Percentiles rank a stretch among this genome's conserved stretches.
phyloP scores from a whole-genome alignment of 2,113 vertebrate genomes.

The Strix aluco region DNA sequence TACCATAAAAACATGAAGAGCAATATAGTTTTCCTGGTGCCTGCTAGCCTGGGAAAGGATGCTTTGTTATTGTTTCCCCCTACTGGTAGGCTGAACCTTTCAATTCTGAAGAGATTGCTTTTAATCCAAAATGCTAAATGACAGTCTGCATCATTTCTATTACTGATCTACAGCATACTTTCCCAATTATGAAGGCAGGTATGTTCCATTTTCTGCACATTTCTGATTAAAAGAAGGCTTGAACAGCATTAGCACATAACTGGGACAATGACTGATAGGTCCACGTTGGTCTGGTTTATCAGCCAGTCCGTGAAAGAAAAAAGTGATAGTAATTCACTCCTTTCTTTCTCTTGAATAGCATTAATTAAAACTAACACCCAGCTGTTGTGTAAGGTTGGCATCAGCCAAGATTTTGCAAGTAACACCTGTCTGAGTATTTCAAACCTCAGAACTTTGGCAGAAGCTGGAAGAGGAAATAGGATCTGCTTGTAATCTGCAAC shows the following conservation, averaged over 20 bases:
- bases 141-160: accelerated
- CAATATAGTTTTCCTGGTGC: background rate
- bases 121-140: background rate
- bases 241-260: background rate
- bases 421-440: background rate
- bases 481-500: conserved; percentile 1
- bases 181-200: background rate
- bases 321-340: background rate
- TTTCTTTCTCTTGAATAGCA: background rate
- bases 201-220: background rate
- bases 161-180: background rate
- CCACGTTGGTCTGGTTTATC: background rate
- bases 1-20: background rate
- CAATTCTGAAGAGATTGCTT: background rate
- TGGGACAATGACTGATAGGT: background rate
- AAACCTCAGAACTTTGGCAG: background rate
- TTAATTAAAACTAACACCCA: background rate
- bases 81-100: background rate
- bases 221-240: background rate
- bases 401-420: background rate
- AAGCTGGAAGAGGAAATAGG: conserved; percentile 5
- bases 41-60: background rate
- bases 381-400: background rate
- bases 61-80: background rate
- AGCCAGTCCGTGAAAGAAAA: background rate